Conservation (phyloP, 2,113 vertebrate genomes). For the Pluvialis apricaria region DNA sequence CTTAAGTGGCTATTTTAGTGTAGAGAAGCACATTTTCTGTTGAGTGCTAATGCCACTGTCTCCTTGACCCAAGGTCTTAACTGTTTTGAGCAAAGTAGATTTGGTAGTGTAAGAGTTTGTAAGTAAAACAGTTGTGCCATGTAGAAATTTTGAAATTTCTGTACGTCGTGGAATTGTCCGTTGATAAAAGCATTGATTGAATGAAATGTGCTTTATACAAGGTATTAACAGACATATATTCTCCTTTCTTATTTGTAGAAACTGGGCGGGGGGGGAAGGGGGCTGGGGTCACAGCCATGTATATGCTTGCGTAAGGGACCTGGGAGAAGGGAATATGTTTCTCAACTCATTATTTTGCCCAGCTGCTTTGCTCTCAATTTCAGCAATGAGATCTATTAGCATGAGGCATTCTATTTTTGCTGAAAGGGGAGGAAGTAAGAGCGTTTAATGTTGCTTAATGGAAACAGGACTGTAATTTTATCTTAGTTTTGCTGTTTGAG, state of each 20-base stretch:
- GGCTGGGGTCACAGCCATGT: not conserved
- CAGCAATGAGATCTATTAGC: not conserved
- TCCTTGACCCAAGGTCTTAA: conserved; percentile 87
- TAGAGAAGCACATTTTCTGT: conserved; percentile 83
- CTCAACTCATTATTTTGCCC: not conserved
- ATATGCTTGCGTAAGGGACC: not conserved
- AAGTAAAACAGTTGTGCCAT: conserved; percentile 38
- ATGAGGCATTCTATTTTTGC: not conserved
- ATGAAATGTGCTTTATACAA: not conserved
- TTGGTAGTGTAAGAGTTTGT: conserved; percentile 67
- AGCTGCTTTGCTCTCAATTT: not conserved
- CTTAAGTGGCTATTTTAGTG: conserved; percentile 89
- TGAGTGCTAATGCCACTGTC: conserved; percentile 69
- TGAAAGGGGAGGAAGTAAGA: not conserved
- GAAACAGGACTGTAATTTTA: not conserved
- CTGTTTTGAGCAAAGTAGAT: conserved; percentile 80
- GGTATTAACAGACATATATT: not conserved
- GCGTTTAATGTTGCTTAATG: not conserved
- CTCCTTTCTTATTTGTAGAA: not conserved
- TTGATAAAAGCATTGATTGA: not conserved
- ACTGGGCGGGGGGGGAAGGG: not conserved
- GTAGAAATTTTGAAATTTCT: not conserved
- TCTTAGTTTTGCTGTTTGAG: not conserved
- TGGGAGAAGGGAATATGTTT: not conserved
- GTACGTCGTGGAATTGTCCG: not conserved